These are phyloP conservation scores for Polydrusus pterygomalis DNA, from an alignment of 2,888 invertebrate species.

Conservation along the genomic window DNA sequence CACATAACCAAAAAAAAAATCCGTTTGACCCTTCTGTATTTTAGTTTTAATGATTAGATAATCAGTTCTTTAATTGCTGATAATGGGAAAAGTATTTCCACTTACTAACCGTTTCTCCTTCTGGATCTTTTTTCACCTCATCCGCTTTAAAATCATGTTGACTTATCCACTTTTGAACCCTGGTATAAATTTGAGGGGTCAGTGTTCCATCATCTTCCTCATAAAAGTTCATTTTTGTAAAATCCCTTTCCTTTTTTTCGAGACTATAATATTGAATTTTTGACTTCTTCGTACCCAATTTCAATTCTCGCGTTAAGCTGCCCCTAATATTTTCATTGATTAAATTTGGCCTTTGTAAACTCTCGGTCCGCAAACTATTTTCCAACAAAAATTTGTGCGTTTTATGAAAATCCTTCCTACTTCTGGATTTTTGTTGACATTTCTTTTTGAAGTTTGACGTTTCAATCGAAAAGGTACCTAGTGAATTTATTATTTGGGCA, in stretches of 20 bases:
- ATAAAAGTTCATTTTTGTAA: constrained; percentile 31
- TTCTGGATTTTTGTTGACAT: constrained; percentile 36
- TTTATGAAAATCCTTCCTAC: constrained; percentile 8
- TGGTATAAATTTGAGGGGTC: constrained; percentile 61
- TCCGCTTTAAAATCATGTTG: constrained; percentile 65
- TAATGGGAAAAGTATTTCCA: neutral
- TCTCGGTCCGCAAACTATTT: constrained; percentile 20
- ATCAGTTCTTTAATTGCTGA: too few relatives aligned
- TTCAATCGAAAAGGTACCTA: constrained; percentile 22
- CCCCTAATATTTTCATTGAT: constrained; percentile 7
- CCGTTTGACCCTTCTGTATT: too few relatives aligned
- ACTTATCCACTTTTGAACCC: constrained; percentile 68
- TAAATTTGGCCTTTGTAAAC: constrained; percentile 11
- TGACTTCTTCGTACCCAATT: neutral
- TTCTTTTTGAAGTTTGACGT: constrained; percentile 42
- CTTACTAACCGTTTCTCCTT: constrained; percentile 59
- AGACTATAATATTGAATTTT: constrained; percentile 6
- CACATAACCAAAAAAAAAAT: too few relatives aligned
- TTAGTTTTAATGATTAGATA: too few relatives aligned
- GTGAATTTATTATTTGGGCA: constrained; percentile 43
- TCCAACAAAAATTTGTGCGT: constrained; percentile 40
- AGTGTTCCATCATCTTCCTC: constrained; percentile 51
- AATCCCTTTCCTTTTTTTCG: neutral
- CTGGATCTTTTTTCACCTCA: constrained; percentile 56
- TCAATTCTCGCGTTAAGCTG: neutral